Evolutionary conservation across 2,797 vertebrate species (phyloP).

Genomic region (Anguilla marmorata): DNA sequence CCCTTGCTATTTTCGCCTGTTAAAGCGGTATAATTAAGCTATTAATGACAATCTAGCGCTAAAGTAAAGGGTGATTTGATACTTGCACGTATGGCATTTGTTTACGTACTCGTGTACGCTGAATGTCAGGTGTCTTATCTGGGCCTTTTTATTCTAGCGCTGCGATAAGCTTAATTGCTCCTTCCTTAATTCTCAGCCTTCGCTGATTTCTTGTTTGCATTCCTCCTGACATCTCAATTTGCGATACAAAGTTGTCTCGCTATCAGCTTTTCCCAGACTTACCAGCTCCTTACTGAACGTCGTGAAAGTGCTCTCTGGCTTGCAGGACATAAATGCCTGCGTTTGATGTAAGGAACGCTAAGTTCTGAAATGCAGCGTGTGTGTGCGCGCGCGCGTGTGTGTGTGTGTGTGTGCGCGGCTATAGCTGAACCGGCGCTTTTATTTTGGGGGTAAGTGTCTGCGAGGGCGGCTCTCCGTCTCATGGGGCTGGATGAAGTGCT

Average conservation of each 20-base stretch:
- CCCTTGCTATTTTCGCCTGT: neutral
- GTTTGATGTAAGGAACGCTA: neutral
- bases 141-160: neutral
- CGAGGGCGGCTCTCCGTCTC: conserved; percentile 38
- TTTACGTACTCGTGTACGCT: neutral
- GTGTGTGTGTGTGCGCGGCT: neutral
- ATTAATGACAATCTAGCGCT: conserved; percentile 12
- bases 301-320: neutral
- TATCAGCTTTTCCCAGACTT: conserved; percentile 3
- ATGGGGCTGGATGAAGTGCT: conserved; percentile 28
- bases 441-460: conserved; percentile 25
- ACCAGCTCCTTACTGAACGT: neutral
- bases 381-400: neutral
- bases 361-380: neutral
- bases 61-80: conserved; percentile 4
- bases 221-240: neutral
- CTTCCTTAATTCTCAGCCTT: neutral
- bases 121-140: neutral
- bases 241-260: neutral
- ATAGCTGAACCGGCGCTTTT: conserved; percentile 35
- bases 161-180: neutral
- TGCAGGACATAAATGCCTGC: neutral
- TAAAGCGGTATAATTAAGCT: neutral
- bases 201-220: neutral
- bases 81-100: neutral